Conservation (phyloP, 2,888 invertebrate species). For the Ernsta delagoae region DNA sequence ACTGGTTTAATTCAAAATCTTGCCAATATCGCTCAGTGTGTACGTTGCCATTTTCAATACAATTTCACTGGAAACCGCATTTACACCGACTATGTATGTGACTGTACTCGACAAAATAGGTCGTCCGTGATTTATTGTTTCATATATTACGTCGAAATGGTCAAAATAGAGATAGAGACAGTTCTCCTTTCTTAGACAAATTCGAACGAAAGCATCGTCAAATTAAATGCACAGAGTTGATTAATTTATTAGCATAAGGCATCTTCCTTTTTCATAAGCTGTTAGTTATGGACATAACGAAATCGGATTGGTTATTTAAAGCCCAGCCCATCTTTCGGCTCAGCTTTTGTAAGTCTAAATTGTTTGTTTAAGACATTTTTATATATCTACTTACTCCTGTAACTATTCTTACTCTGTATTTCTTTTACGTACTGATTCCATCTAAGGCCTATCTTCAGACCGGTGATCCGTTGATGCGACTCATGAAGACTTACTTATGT, state of each 20-base stretch:
- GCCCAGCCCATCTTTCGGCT: no score
- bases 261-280: no score
- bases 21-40: not conserved
- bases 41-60: slow-evolving; percentile 19
- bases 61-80: slow-evolving; percentile 18
- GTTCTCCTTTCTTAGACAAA: slow-evolving; percentile 11
- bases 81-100: slow-evolving; percentile 21
- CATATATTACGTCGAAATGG: slow-evolving; percentile 29
- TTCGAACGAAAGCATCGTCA: not conserved
- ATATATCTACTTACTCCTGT: no score
- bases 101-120: slow-evolving; percentile 24
- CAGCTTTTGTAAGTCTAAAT: no score
- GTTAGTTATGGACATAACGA: no score
- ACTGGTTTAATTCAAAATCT: not conserved
- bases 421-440: no score
- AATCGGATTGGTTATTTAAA: no score
- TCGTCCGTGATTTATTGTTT: slow-evolving; percentile 27
- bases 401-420: no score
- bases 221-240: not conserved
- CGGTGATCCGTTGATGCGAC: no score
- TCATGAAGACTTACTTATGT: no score
- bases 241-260: not conserved
- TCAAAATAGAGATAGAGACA: slow-evolving; percentile 28
- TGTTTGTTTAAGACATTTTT: no score
- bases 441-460: no score